Percentiles rank a stretch among this genome's conserved stretches.
These are phyloP conservation scores for Leptonema lineaticorne DNA, from an alignment of 1,140 invertebrate species.

Conservation along the genomic window DNA sequence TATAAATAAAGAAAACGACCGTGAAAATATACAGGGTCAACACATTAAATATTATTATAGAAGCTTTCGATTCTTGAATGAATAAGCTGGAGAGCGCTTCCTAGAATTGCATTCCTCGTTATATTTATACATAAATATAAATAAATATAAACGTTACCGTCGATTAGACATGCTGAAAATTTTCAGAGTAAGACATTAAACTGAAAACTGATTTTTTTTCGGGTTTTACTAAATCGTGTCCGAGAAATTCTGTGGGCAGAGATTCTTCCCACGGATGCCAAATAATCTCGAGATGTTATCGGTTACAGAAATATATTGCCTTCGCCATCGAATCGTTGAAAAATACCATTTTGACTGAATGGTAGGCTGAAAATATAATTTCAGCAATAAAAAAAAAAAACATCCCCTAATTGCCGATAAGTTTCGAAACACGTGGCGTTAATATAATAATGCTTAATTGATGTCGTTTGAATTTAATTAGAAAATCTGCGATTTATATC, in stretches of 20 bases:
- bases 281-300: neutral
- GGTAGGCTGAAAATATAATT: neutral
- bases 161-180: neutral
- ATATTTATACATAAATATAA: neutral
- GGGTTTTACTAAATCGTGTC: too few species aligned
- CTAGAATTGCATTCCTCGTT: neutral
- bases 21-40: conserved; percentile 2
- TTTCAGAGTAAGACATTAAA: neutral
- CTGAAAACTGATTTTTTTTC: neutral
- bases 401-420: too few species aligned
- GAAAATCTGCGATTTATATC: too few species aligned
- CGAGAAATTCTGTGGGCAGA: conserved; percentile 5
- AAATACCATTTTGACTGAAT: neutral
- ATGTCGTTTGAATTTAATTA: too few species aligned
- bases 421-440: too few species aligned
- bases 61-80: conserved; percentile 5
- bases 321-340: neutral
- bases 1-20: too few species aligned
- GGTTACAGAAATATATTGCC: neutral
- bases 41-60: neutral
- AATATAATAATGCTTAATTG: too few species aligned
- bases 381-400: too few species aligned
- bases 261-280: conserved; percentile 2
- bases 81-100: neutral
- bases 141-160: neutral